Percentiles rank a stretch among this genome's conserved stretches.
Evolutionary conservation across 1,140 invertebrate genomes (phyloP).

Genomic region (Cydia splendana): DNA sequence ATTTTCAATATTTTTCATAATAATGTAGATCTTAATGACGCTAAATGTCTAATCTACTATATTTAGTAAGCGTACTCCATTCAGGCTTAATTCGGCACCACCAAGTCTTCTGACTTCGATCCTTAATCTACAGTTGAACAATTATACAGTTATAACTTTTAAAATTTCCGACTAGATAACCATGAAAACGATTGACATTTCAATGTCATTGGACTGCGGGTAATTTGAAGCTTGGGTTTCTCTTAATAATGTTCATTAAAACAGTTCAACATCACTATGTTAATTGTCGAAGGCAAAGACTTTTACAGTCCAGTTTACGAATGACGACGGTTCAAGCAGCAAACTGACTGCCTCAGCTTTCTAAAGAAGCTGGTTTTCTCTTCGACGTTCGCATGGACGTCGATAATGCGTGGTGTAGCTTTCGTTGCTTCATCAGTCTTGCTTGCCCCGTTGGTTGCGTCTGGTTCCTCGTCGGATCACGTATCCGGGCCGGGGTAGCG

Average conservation of each 20-base stretch:
- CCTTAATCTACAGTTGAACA: conserved; percentile 30
- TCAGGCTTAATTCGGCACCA: conserved; percentile 32
- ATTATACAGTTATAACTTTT: conserved; percentile 22
- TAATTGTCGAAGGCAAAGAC: neutral
- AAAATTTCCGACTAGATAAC: conserved; percentile 12
- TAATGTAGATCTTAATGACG: conserved; percentile 1
- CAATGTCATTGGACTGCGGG: conserved; percentile 25
- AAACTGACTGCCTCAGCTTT: conserved; percentile 33
- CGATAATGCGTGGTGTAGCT: conserved; percentile 47
- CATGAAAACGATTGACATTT: conserved; percentile 20
- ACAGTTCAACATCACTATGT: neutral
- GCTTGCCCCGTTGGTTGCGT: conserved; percentile 46
- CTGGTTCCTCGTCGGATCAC: conserved; percentile 76
- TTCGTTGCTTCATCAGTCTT: conserved; percentile 62
- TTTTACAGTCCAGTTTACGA: neutral
- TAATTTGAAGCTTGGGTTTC: conserved; percentile 1
- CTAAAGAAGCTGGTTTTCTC: conserved; percentile 66
- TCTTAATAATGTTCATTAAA: conserved; percentile 1
- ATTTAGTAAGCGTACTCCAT: conserved; percentile 32
- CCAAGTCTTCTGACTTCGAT: conserved; percentile 27
- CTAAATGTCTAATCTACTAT: conserved; percentile 21
- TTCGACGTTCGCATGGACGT: conserved; percentile 54
- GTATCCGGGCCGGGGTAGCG: conserved; percentile 76
- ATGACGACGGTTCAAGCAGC: conserved; percentile 19
- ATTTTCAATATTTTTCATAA: neutral